These are phyloP conservation scores for Siniperca scherzeri DNA, from an alignment of 2,797 vertebrate genomes.

Conservation along the genomic window DNA sequence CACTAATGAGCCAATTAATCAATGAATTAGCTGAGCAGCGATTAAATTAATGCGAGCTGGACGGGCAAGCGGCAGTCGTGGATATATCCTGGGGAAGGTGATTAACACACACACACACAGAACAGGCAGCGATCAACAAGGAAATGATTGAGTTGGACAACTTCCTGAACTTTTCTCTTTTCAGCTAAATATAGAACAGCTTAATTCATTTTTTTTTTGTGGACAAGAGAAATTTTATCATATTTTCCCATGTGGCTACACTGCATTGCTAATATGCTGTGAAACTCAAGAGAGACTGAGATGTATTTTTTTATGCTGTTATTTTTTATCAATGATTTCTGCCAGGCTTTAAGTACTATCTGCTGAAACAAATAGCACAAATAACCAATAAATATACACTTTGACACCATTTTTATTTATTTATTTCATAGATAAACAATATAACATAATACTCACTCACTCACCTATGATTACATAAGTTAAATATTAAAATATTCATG, in stretches of 20 bases:
- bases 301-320: slow-evolving; percentile 6
- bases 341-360: slow-evolving; percentile 7
- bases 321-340: not conserved
- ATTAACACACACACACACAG: slow-evolving; percentile 74
- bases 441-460: not conserved
- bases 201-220: slow-evolving; percentile 65
- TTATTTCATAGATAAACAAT: slow-evolving; percentile 1
- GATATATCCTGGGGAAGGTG: slow-evolving; percentile 82
- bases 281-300: slow-evolving; percentile 40
- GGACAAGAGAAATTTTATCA: slow-evolving; percentile 51
- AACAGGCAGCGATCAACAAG: slow-evolving; percentile 82
- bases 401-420: not conserved
- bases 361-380: slow-evolving; percentile 5
- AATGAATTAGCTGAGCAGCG: slow-evolving; percentile 86
- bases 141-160: slow-evolving; percentile 77
- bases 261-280: slow-evolving; percentile 41
- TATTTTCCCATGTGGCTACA: slow-evolving; percentile 52
- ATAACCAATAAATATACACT: not conserved
- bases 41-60: slow-evolving; percentile 85
- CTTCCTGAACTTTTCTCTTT: slow-evolving; percentile 80
- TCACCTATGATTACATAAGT: not conserved
- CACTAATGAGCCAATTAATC: slow-evolving; percentile 88
- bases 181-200: slow-evolving; percentile 70
- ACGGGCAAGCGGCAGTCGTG: slow-evolving; percentile 78
- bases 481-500: not conserved